Evolutionary conservation across 2,113 vertebrate species (phyloP).

Genomic region (Lanius ludovicianus): DNA sequence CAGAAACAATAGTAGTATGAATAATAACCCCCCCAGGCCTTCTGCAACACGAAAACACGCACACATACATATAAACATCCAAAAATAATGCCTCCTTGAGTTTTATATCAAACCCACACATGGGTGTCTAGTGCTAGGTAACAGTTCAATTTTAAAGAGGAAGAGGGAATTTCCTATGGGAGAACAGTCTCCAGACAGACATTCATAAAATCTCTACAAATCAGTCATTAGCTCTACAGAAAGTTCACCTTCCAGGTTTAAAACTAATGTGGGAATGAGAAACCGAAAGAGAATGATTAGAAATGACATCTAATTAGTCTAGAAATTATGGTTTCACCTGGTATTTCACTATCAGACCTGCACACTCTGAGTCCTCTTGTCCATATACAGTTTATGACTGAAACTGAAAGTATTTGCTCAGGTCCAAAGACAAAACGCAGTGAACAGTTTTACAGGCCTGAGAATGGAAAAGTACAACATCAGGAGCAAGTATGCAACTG

Average conservation of each 20-base stretch:
- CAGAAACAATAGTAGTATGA: not conserved
- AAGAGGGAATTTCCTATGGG: not conserved
- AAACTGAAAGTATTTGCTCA: not conserved
- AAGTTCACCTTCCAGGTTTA: not conserved
- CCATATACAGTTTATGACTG: not conserved
- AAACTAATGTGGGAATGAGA: not conserved
- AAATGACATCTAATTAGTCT: not conserved
- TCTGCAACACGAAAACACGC: not conserved
- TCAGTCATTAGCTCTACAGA: not conserved
- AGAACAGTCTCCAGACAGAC: not conserved
- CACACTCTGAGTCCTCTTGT: not conserved
- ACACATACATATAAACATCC: not conserved
- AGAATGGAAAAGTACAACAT: not conserved
- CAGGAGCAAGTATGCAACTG: not conserved
- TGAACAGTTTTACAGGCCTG: not conserved
- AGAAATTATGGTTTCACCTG: not conserved
- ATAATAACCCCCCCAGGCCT: not conserved
- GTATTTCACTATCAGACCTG: not conserved
- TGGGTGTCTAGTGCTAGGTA: not conserved
- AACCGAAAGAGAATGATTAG: not conserved
- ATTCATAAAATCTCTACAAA: not conserved
- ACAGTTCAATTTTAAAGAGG: not conserved
- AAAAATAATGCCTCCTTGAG: not conserved
- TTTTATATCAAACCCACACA: not conserved
- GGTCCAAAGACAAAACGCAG: not conserved